Conservation (phyloP, 2,797 vertebrate species). For the Sebastes hubbsi region DNA sequence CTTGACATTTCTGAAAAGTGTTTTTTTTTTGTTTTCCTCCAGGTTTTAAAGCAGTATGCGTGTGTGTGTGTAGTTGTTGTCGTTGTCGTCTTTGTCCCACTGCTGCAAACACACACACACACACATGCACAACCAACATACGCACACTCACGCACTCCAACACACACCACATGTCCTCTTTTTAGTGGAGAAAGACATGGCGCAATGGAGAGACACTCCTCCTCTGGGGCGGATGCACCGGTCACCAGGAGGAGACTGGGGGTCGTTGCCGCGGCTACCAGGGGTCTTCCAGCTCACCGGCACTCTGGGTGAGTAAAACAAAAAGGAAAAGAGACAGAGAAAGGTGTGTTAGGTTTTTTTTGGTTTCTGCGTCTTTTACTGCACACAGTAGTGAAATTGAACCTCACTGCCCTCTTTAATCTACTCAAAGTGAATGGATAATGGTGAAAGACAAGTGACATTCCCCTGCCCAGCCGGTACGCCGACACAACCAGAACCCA, state of each 20-base stretch:
- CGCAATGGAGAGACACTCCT: slow-evolving; percentile 72
- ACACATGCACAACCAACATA: slow-evolving; percentile 61
- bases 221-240: slow-evolving; percentile 55
- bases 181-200: slow-evolving; percentile 77
- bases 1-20: slow-evolving; percentile 71
- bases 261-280: slow-evolving; percentile 87
- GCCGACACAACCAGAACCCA: slow-evolving; percentile 35
- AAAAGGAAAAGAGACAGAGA: slow-evolving; percentile 67
- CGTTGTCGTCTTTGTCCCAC: slow-evolving; percentile 54
- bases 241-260: slow-evolving; percentile 66
- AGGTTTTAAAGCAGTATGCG: slow-evolving; percentile 69
- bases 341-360: slow-evolving; percentile 14
- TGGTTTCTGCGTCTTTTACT: not conserved
- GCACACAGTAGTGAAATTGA: not conserved
- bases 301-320: slow-evolving; percentile 85
- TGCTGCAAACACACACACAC: slow-evolving; percentile 45
- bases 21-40: slow-evolving; percentile 64
- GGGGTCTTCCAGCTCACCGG: slow-evolving; percentile 97
- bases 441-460: slow-evolving; percentile 15
- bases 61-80: slow-evolving; percentile 55
- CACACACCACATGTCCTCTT: slow-evolving; percentile 77
- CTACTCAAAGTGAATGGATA: slow-evolving; percentile 14
- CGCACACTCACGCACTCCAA: slow-evolving; percentile 69
- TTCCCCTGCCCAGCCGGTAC: slow-evolving; percentile 18
- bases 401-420: slow-evolving; percentile 6